A percentile compares a stretch with the other conserved stretches of the same genome.
Conservation (phyloP, 2,888 invertebrate species). For the Metopia argyrocephala region DNA sequence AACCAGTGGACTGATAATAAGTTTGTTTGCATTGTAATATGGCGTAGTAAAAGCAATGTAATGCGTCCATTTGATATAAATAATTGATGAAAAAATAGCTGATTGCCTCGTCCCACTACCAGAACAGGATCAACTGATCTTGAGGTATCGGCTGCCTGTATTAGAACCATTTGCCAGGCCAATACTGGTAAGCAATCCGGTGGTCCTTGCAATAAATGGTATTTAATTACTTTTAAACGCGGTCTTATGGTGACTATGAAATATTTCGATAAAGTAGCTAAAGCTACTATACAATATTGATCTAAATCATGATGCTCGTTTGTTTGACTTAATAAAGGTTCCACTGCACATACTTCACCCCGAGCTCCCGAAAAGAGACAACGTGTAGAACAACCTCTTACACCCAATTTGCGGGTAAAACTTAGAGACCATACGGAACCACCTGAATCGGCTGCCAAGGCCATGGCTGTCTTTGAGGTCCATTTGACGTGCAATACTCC, state of each 20-base stretch:
- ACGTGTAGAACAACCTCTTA: slow-evolving; percentile 91
- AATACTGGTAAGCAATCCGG: slow-evolving; percentile 91
- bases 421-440: slow-evolving; percentile 97
- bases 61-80: slow-evolving; percentile 80
- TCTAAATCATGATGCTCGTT: slow-evolving; percentile 83
- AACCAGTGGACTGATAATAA: slow-evolving; percentile 89
- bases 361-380: slow-evolving; percentile 98
- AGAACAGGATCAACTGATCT: slow-evolving; percentile 90
- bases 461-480: slow-evolving; percentile 86
- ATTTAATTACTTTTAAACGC: slow-evolving; percentile 87
- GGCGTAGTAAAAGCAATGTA: slow-evolving; percentile 83
- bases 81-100: slow-evolving; percentile 90
- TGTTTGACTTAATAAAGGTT: slow-evolving; percentile 81
- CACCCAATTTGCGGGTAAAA: slow-evolving; percentile 92
- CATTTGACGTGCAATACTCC: slow-evolving; percentile 86
- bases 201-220: slow-evolving; percentile 86
- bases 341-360: slow-evolving; percentile 92
- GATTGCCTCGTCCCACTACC: slow-evolving; percentile 91
- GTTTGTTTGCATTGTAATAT: slow-evolving; percentile 85
- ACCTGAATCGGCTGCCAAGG: slow-evolving; percentile 92
- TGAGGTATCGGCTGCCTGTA: slow-evolving; percentile 84
- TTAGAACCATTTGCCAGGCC: slow-evolving; percentile 94
- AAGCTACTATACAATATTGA: slow-evolving; percentile 89
- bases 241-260: slow-evolving; percentile 89
- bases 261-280: slow-evolving; percentile 93